Evolutionary conservation across 1,140 invertebrate species (phyloP).

Genomic region (Mylabris phalerata): DNA sequence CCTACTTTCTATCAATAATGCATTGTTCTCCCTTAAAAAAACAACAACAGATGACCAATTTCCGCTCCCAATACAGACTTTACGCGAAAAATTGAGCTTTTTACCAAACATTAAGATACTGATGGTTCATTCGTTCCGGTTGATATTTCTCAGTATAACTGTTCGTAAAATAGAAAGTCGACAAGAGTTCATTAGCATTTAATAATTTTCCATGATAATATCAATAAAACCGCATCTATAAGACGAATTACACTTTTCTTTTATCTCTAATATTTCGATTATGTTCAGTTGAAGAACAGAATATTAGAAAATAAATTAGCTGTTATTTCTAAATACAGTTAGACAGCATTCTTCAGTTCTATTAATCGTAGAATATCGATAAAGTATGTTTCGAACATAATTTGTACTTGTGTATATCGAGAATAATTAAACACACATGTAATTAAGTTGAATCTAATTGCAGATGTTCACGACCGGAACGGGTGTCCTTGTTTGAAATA

Average conservation of each 20-base stretch:
- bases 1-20: neutral
- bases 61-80: no score
- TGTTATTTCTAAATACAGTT: no score
- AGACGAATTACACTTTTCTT: no score
- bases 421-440: neutral
- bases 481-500: constrained; percentile 13
- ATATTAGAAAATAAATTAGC: no score
- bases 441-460: constrained; percentile 1
- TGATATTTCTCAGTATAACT: neutral
- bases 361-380: no score
- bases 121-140: neutral
- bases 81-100: no score
- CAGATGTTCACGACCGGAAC: constrained; percentile 8
- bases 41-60: no score
- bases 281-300: neutral
- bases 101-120: neutral
- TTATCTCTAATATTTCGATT: no score
- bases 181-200: neutral
- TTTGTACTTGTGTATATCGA: neutral
- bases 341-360: no score
- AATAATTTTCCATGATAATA: neutral
- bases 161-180: neutral
- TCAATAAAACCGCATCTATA: neutral
- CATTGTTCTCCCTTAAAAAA: neutral
- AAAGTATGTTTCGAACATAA: no score